These are phyloP conservation scores for Ormyrus pomaceus DNA, from an alignment of 2,888 invertebrate genomes.

Conservation along the genomic window DNA sequence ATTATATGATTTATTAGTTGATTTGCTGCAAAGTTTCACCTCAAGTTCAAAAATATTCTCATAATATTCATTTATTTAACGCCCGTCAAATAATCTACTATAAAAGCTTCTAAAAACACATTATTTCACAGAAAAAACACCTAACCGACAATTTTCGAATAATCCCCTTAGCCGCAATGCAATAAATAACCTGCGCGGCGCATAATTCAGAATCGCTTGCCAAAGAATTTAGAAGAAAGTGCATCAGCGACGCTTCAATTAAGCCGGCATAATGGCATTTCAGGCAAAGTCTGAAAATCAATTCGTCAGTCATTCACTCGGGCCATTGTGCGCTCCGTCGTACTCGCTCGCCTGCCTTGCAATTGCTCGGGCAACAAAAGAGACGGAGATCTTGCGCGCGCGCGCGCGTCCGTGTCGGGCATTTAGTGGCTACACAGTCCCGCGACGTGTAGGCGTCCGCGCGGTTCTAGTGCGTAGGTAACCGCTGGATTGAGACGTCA, in stretches of 20 bases:
- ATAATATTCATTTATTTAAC: background rate
- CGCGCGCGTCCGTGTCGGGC: slow-evolving; percentile 58
- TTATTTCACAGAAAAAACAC: background rate
- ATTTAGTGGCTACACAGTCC: slow-evolving; percentile 62
- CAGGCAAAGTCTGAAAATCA: slow-evolving; percentile 28
- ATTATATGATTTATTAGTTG: too few species aligned
- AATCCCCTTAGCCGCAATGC: background rate
- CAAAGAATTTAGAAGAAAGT: slow-evolving; percentile 7
- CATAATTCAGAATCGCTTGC: background rate
- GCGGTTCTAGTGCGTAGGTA: slow-evolving; percentile 67
- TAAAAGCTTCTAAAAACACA: background rate
- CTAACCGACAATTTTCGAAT: background rate
- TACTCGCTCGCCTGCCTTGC: slow-evolving; percentile 21
- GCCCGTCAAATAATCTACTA: background rate
- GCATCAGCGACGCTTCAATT: slow-evolving; percentile 48
- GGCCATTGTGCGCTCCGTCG: slow-evolving; percentile 6
- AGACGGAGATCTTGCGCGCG: slow-evolving; percentile 49
- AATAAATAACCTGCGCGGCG: background rate
- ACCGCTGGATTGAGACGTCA: slow-evolving; percentile 74
- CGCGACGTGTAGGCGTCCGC: slow-evolving; percentile 17
- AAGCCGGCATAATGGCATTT: slow-evolving; percentile 35
- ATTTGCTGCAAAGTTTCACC: too few species aligned
- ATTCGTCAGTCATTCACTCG: slow-evolving; percentile 37
- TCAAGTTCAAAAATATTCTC: too few species aligned
- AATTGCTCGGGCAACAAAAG: slow-evolving; percentile 58